Conservation (phyloP, 2,888 invertebrate species). For the Mayetiola destructor region DNA sequence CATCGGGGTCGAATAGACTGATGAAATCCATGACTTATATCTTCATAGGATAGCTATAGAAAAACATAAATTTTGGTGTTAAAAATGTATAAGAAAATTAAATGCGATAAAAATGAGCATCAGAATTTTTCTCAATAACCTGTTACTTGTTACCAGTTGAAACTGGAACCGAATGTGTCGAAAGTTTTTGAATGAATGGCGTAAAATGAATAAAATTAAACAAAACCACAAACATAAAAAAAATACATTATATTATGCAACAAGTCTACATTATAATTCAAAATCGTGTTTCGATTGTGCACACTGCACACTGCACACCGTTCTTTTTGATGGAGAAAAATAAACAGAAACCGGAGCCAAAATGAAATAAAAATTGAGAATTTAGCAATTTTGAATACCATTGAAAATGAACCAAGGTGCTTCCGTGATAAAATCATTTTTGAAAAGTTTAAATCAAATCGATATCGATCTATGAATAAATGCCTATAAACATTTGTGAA, state of each 20-base stretch:
- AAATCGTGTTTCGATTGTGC: too few species aligned
- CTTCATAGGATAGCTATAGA: too few species aligned
- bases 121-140: too few species aligned
- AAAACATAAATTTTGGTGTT: too few species aligned
- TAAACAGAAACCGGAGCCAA: neutral
- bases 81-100: too few species aligned
- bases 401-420: neutral
- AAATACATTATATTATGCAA: neutral
- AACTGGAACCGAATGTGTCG: neutral
- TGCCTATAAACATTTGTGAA: neutral
- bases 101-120: too few species aligned
- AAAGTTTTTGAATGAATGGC: neutral
- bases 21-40: constrained; percentile 68
- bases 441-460: neutral
- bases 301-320: too few species aligned
- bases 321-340: neutral
- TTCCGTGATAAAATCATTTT: neutral
- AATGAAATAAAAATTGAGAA: neutral
- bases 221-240: neutral
- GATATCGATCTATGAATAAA: too few species aligned
- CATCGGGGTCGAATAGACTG: constrained; percentile 61
- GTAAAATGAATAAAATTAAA: neutral
- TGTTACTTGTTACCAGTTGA: neutral
- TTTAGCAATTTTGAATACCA: neutral
- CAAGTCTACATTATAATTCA: too few species aligned